A percentile compares a stretch with the other conserved stretches of the same genome.
These are phyloP conservation scores for Lasioglossum morio DNA, from an alignment of 2,888 invertebrate genomes.

Conservation along the genomic window DNA sequence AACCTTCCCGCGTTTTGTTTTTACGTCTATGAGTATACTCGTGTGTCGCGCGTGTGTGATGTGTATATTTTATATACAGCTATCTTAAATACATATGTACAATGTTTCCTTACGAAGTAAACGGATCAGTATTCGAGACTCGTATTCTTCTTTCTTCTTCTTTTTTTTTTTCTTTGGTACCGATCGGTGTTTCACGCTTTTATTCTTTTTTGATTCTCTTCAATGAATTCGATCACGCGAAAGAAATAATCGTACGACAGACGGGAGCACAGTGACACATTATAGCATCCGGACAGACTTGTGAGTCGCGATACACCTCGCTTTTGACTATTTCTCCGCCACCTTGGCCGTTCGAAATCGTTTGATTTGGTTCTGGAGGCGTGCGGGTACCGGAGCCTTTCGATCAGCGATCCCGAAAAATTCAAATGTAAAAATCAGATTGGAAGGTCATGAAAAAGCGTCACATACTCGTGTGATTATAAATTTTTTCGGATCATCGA, in stretches of 20 bases:
- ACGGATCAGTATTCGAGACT: constrained; percentile 60
- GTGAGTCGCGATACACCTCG: constrained; percentile 21
- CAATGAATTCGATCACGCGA: constrained; percentile 15
- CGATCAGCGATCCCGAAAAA: neutral
- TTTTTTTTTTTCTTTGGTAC: constrained; percentile 28
- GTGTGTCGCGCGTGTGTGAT: constrained; percentile 25
- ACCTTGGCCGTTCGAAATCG: constrained; percentile 15
- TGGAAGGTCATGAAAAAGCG: neutral
- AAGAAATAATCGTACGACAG: constrained; percentile 46
- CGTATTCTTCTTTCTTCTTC: constrained; percentile 7
- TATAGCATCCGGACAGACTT: constrained; percentile 40
- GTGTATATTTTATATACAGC: constrained; percentile 50
- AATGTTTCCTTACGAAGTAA: constrained; percentile 59
- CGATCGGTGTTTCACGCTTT: constrained; percentile 30
- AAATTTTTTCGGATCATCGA: neutral
- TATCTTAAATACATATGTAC: constrained; percentile 72
- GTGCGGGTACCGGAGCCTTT: neutral
- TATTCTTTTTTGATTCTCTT: constrained; percentile 26
- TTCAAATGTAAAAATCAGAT: neutral
- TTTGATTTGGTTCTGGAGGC: constrained; percentile 1
- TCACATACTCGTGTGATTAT: neutral
- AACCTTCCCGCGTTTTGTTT: constrained; percentile 49
- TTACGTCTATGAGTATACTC: constrained; percentile 42
- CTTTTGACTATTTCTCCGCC: constrained; percentile 7
- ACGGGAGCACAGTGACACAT: constrained; percentile 34